Percentiles rank a stretch among this genome's conserved stretches.
phyloP scores from a whole-genome alignment of 2,888 invertebrate species.

The Schizotus pectinicornis region DNA sequence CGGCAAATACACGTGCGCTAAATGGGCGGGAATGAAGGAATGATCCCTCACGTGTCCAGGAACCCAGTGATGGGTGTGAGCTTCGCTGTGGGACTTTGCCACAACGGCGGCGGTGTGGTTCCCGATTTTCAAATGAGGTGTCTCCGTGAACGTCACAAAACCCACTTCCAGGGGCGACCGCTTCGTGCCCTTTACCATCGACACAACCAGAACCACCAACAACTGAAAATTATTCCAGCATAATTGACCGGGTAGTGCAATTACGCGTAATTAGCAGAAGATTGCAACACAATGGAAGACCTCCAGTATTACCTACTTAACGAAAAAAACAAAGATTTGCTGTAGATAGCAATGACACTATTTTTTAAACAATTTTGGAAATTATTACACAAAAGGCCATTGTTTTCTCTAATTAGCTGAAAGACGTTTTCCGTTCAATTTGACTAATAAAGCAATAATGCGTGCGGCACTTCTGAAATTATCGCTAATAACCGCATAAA shows the following conservation, averaged over 20 bases:
- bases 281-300: constrained; percentile 27
- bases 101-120: background rate
- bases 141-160: constrained; percentile 14
- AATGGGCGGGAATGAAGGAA: constrained; percentile 41
- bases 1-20: constrained; percentile 37
- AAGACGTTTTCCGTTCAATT: background rate
- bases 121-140: constrained; percentile 6
- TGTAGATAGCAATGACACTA: constrained; percentile 24
- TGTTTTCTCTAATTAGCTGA: background rate
- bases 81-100: background rate
- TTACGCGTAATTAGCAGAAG: constrained; percentile 14
- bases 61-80: constrained; percentile 32
- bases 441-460: no score
- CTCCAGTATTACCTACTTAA: constrained; percentile 27
- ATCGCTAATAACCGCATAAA: no score
- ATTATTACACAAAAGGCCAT: constrained; percentile 6
- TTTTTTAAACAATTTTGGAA: constrained; percentile 7
- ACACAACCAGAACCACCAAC: constrained; percentile 7
- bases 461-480: no score
- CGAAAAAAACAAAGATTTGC: constrained; percentile 23
- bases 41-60: constrained; percentile 42
- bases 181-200: background rate
- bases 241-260: background rate
- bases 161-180: constrained; percentile 24
- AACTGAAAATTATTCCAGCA: constrained; percentile 11